These are phyloP conservation scores for Mirza zaza DNA, from an alignment of 2,113 vertebrate genomes.

Conservation along the genomic window DNA sequence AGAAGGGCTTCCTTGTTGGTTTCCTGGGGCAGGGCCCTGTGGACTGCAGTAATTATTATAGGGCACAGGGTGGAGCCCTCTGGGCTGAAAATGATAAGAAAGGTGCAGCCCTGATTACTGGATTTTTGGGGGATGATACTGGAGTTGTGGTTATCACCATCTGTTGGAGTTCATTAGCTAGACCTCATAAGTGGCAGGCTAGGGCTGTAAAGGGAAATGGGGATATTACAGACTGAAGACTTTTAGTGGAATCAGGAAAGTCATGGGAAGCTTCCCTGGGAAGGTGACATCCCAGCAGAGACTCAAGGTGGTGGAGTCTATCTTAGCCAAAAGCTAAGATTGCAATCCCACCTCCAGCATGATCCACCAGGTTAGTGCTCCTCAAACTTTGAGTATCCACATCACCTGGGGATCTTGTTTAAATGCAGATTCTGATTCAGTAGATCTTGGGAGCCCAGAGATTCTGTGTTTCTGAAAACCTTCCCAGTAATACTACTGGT, in stretches of 20 bases:
- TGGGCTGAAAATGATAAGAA: slow-evolving; percentile 74
- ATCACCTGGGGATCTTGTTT: not conserved
- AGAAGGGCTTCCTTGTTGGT: slow-evolving; percentile 65
- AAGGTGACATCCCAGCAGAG: not conserved
- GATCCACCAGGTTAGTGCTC: not conserved
- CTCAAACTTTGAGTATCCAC: not conserved
- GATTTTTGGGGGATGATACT: slow-evolving; percentile 69
- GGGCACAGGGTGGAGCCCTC: slow-evolving; percentile 46
- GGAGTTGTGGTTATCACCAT: slow-evolving; percentile 69
- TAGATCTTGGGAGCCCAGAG: not conserved
- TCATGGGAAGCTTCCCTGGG: not conserved
- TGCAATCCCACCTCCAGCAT: too few species aligned
- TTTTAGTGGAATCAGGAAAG: slow-evolving; percentile 41
- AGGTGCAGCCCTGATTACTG: slow-evolving; percentile 73
- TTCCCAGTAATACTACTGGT: not conserved
- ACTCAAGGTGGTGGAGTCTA: not conserved
- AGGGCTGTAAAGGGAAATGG: slow-evolving; percentile 66
- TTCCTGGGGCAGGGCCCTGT: slow-evolving; percentile 47
- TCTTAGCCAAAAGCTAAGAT: not conserved
- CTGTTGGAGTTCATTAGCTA: slow-evolving; percentile 72
- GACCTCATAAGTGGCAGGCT: slow-evolving; percentile 67
- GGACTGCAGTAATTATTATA: slow-evolving; percentile 61
- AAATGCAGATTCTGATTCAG: not conserved
- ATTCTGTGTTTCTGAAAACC: not conserved
- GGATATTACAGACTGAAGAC: slow-evolving; percentile 61